A percentile compares a stretch with the other conserved stretches of the same genome.
phyloP scores from a whole-genome alignment of 2,797 vertebrate species.

The Lacerta agilis region DNA sequence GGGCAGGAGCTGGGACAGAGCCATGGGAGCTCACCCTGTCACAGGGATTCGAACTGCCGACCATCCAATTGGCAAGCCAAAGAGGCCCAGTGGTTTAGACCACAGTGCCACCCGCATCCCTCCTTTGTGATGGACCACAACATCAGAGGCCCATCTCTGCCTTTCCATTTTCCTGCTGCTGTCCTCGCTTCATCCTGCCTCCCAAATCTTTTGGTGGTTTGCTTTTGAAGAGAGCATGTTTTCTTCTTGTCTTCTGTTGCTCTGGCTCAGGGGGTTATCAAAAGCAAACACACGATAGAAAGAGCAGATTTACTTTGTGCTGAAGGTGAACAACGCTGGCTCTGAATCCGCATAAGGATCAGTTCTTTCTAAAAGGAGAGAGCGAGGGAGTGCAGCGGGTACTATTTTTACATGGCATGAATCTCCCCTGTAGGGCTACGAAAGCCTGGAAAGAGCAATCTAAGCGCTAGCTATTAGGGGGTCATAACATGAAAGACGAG shows the following conservation, averaged over 20 bases:
- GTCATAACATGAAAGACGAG: background rate
- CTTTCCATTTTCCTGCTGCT: background rate
- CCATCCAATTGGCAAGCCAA: too few species aligned
- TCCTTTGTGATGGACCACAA: background rate
- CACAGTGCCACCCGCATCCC: too few species aligned
- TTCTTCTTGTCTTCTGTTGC: background rate
- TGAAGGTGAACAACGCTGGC: constrained; percentile 9
- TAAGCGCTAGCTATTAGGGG: background rate
- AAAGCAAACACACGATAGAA: background rate
- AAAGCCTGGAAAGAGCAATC: background rate
- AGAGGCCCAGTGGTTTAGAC: too few species aligned
- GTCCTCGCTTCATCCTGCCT: background rate
- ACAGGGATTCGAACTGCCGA: too few species aligned
- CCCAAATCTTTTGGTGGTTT: background rate
- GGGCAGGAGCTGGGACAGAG: too few species aligned
- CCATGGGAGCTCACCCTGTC: too few species aligned
- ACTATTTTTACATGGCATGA: background rate
- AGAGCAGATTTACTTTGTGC: background rate
- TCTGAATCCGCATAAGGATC: background rate
- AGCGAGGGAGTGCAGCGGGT: background rate
- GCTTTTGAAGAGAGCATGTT: constrained; percentile 6
- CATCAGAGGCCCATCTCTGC: background rate
- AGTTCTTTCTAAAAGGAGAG: background rate
- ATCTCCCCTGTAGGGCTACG: background rate
- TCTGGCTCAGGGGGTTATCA: background rate